phyloP scores from a whole-genome alignment of 2,113 vertebrate genomes.

The Gavia stellata region DNA sequence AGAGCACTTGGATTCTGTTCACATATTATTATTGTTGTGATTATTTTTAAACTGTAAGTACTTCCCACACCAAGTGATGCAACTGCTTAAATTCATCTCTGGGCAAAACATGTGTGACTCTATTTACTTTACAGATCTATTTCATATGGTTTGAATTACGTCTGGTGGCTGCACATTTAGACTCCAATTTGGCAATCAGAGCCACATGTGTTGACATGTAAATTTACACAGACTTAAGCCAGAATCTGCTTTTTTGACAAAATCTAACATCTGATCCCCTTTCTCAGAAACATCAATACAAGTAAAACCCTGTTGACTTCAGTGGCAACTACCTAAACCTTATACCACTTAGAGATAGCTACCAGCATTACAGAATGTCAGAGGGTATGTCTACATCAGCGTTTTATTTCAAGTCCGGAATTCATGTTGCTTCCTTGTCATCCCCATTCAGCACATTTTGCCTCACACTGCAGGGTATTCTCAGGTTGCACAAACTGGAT shows the following conservation, averaged over 20 bases:
- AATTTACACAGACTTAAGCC: slow-evolving; percentile 6
- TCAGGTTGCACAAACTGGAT: not conserved
- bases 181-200: not conserved
- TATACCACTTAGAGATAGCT: not conserved
- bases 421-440: not conserved
- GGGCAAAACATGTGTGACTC: not conserved
- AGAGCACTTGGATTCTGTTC: not conserved
- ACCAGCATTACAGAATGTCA: not conserved
- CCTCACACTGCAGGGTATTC: not conserved
- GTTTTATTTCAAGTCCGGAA: not conserved
- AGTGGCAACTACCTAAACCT: not conserved
- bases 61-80: not conserved
- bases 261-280: not conserved
- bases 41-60: not conserved
- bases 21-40: not conserved
- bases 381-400: not conserved
- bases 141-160: not conserved
- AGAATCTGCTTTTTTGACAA: not conserved
- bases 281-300: not conserved
- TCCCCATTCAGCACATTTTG: not conserved
- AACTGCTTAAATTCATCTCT: not conserved
- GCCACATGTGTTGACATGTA: not conserved
- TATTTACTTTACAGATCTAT: slow-evolving; percentile 2
- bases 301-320: not conserved
- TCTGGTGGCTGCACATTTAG: not conserved